Evolutionary conservation across 1,140 invertebrate genomes (phyloP).

Genomic region (Globodera rostochiensis): DNA sequence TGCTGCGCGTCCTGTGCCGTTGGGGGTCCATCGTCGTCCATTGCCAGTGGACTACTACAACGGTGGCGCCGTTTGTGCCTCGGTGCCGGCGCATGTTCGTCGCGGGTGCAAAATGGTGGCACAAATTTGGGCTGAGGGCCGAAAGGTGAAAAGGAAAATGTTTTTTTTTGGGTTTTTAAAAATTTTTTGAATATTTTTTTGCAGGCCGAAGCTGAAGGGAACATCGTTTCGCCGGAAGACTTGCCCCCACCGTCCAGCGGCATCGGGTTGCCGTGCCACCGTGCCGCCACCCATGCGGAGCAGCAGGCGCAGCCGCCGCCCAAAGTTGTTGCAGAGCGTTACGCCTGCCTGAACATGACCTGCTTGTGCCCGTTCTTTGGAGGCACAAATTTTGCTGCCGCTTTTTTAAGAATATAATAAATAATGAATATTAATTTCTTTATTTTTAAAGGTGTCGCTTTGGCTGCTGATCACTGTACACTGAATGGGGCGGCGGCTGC

Average conservation of each 20-base stretch:
- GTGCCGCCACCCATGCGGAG: neutral
- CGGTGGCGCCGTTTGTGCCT: neutral
- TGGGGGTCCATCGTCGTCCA: too few species aligned
- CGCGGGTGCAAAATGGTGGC: neutral
- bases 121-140: neutral
- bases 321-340: neutral
- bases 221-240: neutral
- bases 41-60: too few species aligned
- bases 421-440: too few species aligned
- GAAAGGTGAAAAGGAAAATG: neutral
- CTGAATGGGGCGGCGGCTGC: too few species aligned
- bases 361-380: slow-evolving; percentile 11
- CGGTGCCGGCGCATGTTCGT: neutral
- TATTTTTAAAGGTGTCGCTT: too few species aligned
- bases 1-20: too few species aligned
- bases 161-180: neutral
- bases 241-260: neutral
- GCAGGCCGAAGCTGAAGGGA: neutral
- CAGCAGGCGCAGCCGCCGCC: neutral
- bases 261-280: neutral
- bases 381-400: neutral
- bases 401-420: too few species aligned
- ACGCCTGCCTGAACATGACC: slow-evolving; percentile 3
- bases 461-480: too few species aligned
- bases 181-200: neutral